phyloP scores from a whole-genome alignment of 2,888 invertebrate species.

The Oasisia sp. region DNA sequence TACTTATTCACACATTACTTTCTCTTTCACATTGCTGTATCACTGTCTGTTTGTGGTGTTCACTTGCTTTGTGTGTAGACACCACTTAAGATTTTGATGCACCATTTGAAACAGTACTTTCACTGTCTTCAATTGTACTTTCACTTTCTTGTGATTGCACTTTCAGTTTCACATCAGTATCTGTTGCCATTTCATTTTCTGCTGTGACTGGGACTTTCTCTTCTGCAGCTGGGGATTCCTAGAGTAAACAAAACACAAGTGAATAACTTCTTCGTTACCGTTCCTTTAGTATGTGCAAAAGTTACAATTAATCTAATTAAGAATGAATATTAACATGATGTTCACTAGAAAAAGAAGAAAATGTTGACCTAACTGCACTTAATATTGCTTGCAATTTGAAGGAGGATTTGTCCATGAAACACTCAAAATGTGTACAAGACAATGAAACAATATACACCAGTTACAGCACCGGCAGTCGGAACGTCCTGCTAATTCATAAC shows the following conservation, averaged over 20 bases:
- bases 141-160: neutral
- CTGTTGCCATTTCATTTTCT: neutral
- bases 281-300: neutral
- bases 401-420: too few species aligned
- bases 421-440: too few species aligned
- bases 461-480: too few species aligned
- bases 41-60: neutral
- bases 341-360: too few species aligned
- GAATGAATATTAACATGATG: too few species aligned
- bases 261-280: neutral
- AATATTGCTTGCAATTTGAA: too few species aligned
- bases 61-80: neutral
- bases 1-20: neutral
- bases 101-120: neutral
- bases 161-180: neutral
- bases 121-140: neutral
- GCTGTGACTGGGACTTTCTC: neutral
- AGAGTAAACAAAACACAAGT: neutral
- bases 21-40: neutral
- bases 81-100: neutral
- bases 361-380: too few species aligned
- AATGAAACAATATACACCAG: too few species aligned
- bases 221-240: constrained; percentile 19
- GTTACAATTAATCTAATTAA: neutral
- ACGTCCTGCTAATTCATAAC: too few species aligned